Evolutionary conservation across 2,797 vertebrate genomes (phyloP).

Genomic region (Arvicola amphibius): DNA sequence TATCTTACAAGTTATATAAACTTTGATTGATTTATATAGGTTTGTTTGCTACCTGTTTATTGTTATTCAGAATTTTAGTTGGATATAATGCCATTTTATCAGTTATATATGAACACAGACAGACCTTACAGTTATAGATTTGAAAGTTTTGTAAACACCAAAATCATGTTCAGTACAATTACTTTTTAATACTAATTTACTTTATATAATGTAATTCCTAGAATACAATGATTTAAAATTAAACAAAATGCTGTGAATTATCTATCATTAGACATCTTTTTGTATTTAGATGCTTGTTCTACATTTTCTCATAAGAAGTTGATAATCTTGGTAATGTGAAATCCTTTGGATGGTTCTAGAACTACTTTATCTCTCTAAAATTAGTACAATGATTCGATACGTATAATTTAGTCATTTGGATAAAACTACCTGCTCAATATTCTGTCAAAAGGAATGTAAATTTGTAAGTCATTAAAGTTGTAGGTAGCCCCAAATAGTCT

Average conservation of each 20-base stretch:
- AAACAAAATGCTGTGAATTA: background rate
- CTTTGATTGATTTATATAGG: slow-evolving; percentile 21
- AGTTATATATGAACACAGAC: background rate
- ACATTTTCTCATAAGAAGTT: background rate
- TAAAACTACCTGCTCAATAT: slow-evolving; percentile 15
- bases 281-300: background rate
- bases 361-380: slow-evolving; percentile 49
- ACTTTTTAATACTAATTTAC: background rate
- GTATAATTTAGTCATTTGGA: slow-evolving; percentile 34
- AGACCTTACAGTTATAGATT: background rate
- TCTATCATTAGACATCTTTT: background rate
- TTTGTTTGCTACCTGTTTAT: background rate
- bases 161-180: background rate
- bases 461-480: slow-evolving; percentile 27
- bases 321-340: background rate
- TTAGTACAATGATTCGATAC: background rate
- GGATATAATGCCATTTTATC: background rate
- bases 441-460: slow-evolving; percentile 49
- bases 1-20: background rate
- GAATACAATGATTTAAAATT: background rate
- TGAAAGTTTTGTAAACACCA: slow-evolving; percentile 35
- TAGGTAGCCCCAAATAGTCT: background rate
- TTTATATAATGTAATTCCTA: background rate
- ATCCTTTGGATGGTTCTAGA: background rate
- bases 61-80: slow-evolving; percentile 1